Evolutionary conservation across 64 coral and sea anemone genomes (phyloP).

Genomic region (Catalaphyllia jardinei): DNA sequence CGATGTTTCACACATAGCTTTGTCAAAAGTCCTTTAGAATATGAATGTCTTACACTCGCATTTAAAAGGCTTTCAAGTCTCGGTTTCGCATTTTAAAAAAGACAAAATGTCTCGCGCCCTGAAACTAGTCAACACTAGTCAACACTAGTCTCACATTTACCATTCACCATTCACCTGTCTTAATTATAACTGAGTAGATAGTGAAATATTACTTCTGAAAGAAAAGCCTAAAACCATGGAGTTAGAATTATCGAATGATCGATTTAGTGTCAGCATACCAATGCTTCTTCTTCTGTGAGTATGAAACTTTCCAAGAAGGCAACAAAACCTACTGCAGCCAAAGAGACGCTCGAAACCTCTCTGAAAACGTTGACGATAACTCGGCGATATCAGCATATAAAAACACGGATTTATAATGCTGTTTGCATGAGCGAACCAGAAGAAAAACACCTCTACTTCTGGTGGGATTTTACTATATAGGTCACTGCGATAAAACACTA

Average conservation of each 20-base stretch:
- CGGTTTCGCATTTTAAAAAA: no score
- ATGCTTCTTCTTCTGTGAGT: not conserved
- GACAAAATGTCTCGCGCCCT: no score
- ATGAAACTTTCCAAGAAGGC: not conserved
- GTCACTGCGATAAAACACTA: constrained; percentile 35
- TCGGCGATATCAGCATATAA: constrained; percentile 57
- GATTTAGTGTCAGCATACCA: not conserved
- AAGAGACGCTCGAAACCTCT: not conserved
- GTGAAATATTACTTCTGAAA: not conserved
- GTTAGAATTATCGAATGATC: not conserved
- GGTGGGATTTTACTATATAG: not conserved
- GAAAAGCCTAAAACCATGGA: not conserved
- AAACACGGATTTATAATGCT: constrained; percentile 72
- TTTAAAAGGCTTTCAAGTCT: no score
- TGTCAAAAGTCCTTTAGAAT: no score
- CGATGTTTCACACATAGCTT: no score
- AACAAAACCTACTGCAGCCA: not conserved
- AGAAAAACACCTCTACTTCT: constrained; percentile 25
- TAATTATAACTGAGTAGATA: not conserved
- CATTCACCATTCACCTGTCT: no score
- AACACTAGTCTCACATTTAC: no score
- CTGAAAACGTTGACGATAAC: constrained; percentile 31
- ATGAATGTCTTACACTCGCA: no score
- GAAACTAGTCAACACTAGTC: no score
- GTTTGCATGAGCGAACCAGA: constrained; percentile 74